These are phyloP conservation scores for Metopia argyrocephala DNA, from an alignment of 2,888 invertebrate species.

Conservation along the genomic window DNA sequence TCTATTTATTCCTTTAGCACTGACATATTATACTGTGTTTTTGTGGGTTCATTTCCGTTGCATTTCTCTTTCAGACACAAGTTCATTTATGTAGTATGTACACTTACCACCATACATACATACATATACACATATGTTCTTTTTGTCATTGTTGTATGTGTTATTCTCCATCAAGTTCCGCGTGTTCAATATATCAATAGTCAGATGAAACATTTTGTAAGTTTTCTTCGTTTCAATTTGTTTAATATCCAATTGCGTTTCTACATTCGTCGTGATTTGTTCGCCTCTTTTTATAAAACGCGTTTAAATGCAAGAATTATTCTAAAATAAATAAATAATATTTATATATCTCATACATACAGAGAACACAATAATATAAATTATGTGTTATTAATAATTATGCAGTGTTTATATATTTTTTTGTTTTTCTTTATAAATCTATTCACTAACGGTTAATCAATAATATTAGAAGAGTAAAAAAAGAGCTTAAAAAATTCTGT, in stretches of 20 bases:
- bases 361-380: too few relatives aligned
- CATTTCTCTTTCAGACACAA: constrained; percentile 51
- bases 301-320: constrained; percentile 32
- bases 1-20: constrained; percentile 26
- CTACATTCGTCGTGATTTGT: constrained; percentile 66
- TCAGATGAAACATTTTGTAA: constrained; percentile 64
- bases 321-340: constrained; percentile 21
- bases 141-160: constrained; percentile 51
- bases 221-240: constrained; percentile 55
- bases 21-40: constrained; percentile 2
- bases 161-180: constrained; percentile 44
- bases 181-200: constrained; percentile 36
- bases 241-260: constrained; percentile 67
- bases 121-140: constrained; percentile 62
- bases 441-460: constrained; percentile 1
- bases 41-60: constrained; percentile 56
- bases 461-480: not conserved
- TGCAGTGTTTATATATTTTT: constrained; percentile 18
- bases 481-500: not conserved
- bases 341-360: too few relatives aligned
- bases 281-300: constrained; percentile 51
- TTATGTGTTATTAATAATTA: not conserved
- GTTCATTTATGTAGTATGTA: constrained; percentile 25
- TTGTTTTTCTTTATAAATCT: constrained; percentile 15
- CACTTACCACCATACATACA: not conserved